Percentiles rank a stretch among this genome's conserved stretches.
These are phyloP conservation scores for Falcaria lacertinaria DNA, from an alignment of 2,888 invertebrate species.

Conservation along the genomic window DNA sequence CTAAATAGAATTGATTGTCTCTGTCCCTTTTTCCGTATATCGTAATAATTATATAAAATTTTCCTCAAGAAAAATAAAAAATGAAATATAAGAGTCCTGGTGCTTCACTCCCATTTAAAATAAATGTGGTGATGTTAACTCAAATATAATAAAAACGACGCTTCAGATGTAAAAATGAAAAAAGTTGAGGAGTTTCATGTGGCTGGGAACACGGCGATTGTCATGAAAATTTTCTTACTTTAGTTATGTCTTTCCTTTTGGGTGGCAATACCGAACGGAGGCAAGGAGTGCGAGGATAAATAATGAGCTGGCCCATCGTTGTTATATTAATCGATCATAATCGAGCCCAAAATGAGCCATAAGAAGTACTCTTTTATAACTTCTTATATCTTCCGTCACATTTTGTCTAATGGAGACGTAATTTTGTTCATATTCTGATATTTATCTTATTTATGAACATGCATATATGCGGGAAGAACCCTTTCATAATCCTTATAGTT, in stretches of 20 bases:
- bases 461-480: no score
- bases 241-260: background rate
- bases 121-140: no score
- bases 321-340: constrained; percentile 59
- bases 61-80: no score
- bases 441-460: no score
- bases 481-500: no score
- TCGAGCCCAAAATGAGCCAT: constrained; percentile 27
- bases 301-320: constrained; percentile 51
- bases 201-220: background rate
- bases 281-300: constrained; percentile 58
- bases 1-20: no score
- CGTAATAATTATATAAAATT: no score
- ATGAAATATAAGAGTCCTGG: no score
- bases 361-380: constrained; percentile 36
- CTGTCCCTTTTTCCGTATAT: no score
- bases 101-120: no score
- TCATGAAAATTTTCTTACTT: background rate
- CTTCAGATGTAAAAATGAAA: background rate
- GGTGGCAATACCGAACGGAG: background rate
- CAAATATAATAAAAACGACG: no score
- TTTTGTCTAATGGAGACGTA: constrained; percentile 20
- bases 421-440: no score
- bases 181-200: background rate
- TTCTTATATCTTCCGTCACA: constrained; percentile 12